Percentiles rank a stretch among this genome's conserved stretches.
These are phyloP conservation scores for Mesorhabditis sp. DNA, from an alignment of 2,888 invertebrate genomes.

Conservation along the genomic window DNA sequence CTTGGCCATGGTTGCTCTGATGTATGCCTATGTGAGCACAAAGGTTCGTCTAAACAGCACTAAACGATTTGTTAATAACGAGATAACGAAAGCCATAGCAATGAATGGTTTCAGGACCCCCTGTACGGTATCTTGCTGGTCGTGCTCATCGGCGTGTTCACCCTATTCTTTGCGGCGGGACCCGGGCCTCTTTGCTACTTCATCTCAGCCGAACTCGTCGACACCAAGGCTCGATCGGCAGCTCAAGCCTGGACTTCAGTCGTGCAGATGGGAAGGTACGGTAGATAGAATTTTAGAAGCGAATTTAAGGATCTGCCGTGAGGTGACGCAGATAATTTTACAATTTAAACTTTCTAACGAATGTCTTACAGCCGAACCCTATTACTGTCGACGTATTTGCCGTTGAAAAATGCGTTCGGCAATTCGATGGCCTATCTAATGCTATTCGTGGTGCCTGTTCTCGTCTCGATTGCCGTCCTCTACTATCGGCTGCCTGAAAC, in stretches of 20 bases:
- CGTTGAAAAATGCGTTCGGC: conserved; percentile 42
- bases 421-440: conserved; percentile 39
- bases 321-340: not conserved
- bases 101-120: conserved; percentile 23
- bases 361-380: conserved; percentile 40
- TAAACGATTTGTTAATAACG: no score
- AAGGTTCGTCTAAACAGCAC: conserved; percentile 16
- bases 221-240: conserved; percentile 41
- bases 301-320: not conserved
- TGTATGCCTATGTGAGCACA: conserved; percentile 33
- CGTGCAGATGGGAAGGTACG: conserved; percentile 45
- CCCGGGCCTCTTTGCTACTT: conserved; percentile 51
- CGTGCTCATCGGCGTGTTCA: conserved; percentile 40
- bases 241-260: conserved; percentile 48
- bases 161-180: conserved; percentile 44
- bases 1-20: conserved; percentile 28
- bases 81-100: no score
- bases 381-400: conserved; percentile 39
- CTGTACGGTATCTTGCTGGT: conserved; percentile 38
- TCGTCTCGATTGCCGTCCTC: conserved; percentile 37
- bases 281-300: not conserved
- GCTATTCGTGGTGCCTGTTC: conserved; percentile 43
- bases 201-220: conserved; percentile 46
- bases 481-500: conserved; percentile 49
- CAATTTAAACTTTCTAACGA: not conserved